Evolutionary conservation across 2,113 vertebrate species (phyloP).

Genomic region (Prunella himalayana): DNA sequence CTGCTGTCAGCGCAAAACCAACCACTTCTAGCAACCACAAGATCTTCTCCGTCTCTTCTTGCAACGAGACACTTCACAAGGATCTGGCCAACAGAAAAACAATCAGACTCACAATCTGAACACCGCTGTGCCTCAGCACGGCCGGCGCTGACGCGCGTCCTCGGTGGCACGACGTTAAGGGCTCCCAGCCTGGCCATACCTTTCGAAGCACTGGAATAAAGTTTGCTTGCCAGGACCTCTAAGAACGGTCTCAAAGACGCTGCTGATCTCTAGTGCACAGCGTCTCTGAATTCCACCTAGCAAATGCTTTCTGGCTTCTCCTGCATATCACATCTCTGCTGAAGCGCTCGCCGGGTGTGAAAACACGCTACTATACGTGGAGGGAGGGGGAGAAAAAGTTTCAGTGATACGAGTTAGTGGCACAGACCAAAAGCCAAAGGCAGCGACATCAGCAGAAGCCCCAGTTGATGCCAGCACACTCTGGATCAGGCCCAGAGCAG

Average conservation of each 20-base stretch:
- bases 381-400: not conserved
- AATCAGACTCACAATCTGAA: not conserved
- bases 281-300: not conserved
- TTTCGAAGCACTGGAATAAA: not conserved
- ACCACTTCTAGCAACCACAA: not conserved
- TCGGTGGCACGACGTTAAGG: not conserved
- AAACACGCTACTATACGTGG: not conserved
- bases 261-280: not conserved
- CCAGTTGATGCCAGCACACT: not conserved
- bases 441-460: not conserved
- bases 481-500: not conserved
- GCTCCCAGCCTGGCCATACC: not conserved
- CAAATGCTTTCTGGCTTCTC: not conserved
- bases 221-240: slow-evolving; percentile 28
- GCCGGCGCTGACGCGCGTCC: not conserved
- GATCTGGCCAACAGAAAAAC: not conserved
- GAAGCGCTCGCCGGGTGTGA: not conserved
- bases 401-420: not conserved
- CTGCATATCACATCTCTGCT: not conserved
- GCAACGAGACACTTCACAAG: not conserved
- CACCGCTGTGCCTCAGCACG: not conserved
- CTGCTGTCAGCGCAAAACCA: not conserved
- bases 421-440: not conserved
- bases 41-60: slow-evolving; percentile 11
- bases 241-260: not conserved